Evolutionary conservation across 2,888 invertebrate genomes (phyloP), one percentile per base, ranked within the genome.

Genomic region (Cosmorhoe ocellata): DNA sequence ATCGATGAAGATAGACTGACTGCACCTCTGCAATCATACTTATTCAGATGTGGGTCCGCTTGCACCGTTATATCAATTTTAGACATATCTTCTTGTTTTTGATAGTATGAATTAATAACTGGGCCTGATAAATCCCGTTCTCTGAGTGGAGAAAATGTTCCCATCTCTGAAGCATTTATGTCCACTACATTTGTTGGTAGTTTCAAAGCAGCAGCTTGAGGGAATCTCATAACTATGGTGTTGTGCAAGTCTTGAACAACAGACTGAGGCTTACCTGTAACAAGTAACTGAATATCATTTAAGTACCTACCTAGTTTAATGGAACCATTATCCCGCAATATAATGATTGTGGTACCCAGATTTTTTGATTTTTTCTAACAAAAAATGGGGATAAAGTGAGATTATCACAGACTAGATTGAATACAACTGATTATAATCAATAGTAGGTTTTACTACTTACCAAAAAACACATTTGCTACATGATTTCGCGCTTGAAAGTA

Each of bases 1-100:
- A 95, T 95, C 0, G 92, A 92, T 1, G 94, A 92, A 55, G 92
- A 93, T 6, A 95, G 81, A 70, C 91, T 94, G 0, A 95, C 91
- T 6, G 93, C 91, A 1, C 93, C 94, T 39, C 87, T 87, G 56
- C 93, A 93, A 66, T 94, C 94, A 78, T 94, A 95, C 40, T 93
- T 93, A 54, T 92, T 92, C 0, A 93, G 82, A 73, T 93, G 92
- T 0, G 91, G 92, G 77, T 93, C 93, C 45, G 73, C 69, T 62
- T 88, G 82, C 8, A 75, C 56, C 14, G 81, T 82, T 18, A 85
- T 77, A 49, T 84, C 84, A 63, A 84, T 77, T 58, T 64, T 74
- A 14, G 71, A 62, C 47, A 73, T 61, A 40, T 71, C 49, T 9
- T 60, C 59, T 60, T 74, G 70, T 62, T 77, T 85, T 44, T 69